Evolutionary conservation across 1,140 invertebrate genomes (phyloP), one percentile per base, ranked within the genome.

Genomic region (Laodelphax striatellus): DNA sequence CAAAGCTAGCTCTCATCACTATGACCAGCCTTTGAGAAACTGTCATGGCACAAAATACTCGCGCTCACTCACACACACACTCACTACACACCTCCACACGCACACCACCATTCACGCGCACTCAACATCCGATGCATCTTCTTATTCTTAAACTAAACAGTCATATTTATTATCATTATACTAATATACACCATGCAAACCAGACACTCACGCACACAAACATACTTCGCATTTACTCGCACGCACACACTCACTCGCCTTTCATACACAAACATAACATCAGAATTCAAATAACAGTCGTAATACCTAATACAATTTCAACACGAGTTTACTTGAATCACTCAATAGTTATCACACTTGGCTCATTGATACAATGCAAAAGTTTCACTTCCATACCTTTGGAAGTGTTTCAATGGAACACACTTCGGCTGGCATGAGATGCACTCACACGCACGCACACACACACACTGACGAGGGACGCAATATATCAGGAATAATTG

Each of bases 311-410:
- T 63, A 63, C 62, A 63, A 60, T 63, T 63, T 58, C 60, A 50
- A 55, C 58, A 58, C 62, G 58, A 63, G 57, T 57, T 59, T 63
- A 60, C 62, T 56, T 60, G 52, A 60, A 52, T 59, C 52, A 31
- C 46, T 50, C 46, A 50, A 50, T 19, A 22, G 14, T 50, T 50
- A 50, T 50, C 46, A 55, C 54, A 53, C 41, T 21, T 42, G 54
- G 41, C 54, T 64, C 64, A 66, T 66, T 66, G 64, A 66, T 66
- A 66, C 64, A 66, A 66, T 66, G 64, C 64, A 66, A 60, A 56
- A 56, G 21, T 54, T 56, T 41, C 46, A 65, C 64, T 65, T 63
- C 64, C 64, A 64, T 66, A 64, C 64, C 64, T 63, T 64, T 62
- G 63, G 64, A 66, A 66, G 64, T 62, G 62, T 64, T 62, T 46